Percentiles rank a stretch among this genome's conserved stretches.
Conservation (phyloP, 2,113 vertebrate species). For the Pipa parva region DNA sequence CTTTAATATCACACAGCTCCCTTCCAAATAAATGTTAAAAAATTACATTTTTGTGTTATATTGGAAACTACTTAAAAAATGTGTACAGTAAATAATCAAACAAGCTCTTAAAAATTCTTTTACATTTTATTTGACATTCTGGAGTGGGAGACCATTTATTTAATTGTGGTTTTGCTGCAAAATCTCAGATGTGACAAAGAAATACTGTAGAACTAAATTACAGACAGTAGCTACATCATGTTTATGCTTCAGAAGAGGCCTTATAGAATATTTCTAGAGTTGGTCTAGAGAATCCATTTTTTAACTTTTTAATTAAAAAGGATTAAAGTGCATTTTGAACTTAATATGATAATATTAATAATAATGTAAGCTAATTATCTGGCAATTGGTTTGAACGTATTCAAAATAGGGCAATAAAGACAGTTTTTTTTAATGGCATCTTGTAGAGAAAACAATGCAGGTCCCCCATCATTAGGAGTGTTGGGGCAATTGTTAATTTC, state of each 20-base stretch:
- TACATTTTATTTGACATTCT: neutral
- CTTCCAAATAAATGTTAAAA: neutral
- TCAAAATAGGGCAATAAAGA: no score
- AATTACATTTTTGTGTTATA: neutral
- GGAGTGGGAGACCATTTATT: neutral
- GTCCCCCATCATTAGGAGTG: no score
- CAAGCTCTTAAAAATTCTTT: no score
- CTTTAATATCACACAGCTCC: neutral
- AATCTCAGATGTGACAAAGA: neutral
- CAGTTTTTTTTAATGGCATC: no score
- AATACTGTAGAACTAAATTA: neutral
- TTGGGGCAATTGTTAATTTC: no score
- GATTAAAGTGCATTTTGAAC: no score
- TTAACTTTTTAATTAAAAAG: neutral
- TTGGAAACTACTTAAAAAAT: neutral
- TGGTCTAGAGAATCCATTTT: neutral
- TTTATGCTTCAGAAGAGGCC: no score
- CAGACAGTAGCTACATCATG: neutral
- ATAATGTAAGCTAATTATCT: no score
- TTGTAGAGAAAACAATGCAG: no score
- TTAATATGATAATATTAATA: no score
- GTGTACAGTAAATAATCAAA: neutral
- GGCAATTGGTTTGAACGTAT: no score
- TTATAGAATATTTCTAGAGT: neutral
- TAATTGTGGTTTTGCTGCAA: neutral